These are phyloP conservation scores for Dasyprocta punctata DNA, from an alignment of 2,113 vertebrate genomes.

Conservation along the genomic window DNA sequence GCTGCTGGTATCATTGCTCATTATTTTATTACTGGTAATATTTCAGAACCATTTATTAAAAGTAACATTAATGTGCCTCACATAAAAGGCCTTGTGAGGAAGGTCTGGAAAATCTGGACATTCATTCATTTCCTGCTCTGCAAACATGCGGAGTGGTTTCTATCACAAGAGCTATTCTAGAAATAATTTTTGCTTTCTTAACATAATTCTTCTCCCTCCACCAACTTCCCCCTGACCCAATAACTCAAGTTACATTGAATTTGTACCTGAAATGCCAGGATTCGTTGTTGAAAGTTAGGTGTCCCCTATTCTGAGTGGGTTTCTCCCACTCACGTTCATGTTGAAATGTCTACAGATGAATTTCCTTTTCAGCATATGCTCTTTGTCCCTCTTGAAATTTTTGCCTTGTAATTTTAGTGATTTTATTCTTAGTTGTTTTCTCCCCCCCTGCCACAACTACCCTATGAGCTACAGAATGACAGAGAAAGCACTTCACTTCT, in stretches of 20 bases:
- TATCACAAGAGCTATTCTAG: neutral
- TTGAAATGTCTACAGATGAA: neutral
- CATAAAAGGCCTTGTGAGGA: neutral
- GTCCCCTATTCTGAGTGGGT: too few relatives aligned
- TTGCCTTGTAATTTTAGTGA: neutral
- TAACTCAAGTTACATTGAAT: neutral
- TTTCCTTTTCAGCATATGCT: neutral
- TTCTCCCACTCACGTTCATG: neutral
- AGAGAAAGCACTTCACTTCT: neutral
- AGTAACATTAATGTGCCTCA: neutral
- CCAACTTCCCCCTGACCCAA: neutral
- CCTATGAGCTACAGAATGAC: neutral
- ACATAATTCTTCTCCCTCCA: neutral
- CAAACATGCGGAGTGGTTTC: neutral
- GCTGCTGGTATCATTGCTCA: neutral
- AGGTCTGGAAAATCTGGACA: slow-evolving; percentile 8
- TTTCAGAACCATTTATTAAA: neutral
- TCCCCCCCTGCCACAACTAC: neutral
- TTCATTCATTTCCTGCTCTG: slow-evolving; percentile 29
- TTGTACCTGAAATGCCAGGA: neutral
- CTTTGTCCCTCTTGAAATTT: neutral
- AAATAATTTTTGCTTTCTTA: neutral
- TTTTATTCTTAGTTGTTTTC: neutral
- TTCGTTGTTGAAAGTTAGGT: neutral
- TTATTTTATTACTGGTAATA: neutral